Base-by-base conservation (phyloP, 2,888 invertebrate species). In the Tetheella fluctuosa region DNA sequence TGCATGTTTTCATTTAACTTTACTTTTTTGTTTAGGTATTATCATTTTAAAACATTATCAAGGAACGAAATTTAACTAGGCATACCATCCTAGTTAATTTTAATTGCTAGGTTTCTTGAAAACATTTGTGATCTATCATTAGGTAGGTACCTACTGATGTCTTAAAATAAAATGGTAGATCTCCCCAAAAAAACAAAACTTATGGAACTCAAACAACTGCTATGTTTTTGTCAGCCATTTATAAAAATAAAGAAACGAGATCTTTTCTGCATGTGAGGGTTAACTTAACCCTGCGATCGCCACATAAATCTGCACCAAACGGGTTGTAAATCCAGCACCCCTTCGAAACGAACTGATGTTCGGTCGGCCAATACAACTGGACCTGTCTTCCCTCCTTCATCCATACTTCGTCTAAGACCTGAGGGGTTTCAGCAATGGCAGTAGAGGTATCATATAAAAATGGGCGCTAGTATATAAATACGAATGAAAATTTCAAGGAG, bases 301-400 rank as follows among this genome's bases (percentile, higher is more conserved):
- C 77, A 81, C 86, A 86, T 92, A 92, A 92, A 92, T 92, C 91
- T 88, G 88, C 77, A 71, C 72, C 76, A 72, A 90, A 90, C 91
- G 91, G 91, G 92, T 92, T 91, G 91, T 92, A 92, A 92, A 92
- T 92, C 85, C 83, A 81, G 67, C 74, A 83, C 83, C 88, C 90
- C 86, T 81, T 73, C 84, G 74, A 73, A 80, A 79, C 72, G 65
- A 70, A 76, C 87, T 90, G 90, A 90, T 89, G 70, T 82, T 88
- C 79, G 72, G 64, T 63, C 66, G 61, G 37, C 88, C 85, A 84
- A 61, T 68, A 52, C 75, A 71, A 53, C 54, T 59, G 68, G 88
- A 80, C 20, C 86, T 57, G 13, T 66, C 62, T 6, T 23, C 56
- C 64, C 60, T 59, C 63, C 58, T 55, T 17, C 23, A n/a, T 0